These are phyloP conservation scores for Podarcis muralis DNA, from an alignment of 2,113 vertebrate genomes.

Conservation along the genomic window DNA sequence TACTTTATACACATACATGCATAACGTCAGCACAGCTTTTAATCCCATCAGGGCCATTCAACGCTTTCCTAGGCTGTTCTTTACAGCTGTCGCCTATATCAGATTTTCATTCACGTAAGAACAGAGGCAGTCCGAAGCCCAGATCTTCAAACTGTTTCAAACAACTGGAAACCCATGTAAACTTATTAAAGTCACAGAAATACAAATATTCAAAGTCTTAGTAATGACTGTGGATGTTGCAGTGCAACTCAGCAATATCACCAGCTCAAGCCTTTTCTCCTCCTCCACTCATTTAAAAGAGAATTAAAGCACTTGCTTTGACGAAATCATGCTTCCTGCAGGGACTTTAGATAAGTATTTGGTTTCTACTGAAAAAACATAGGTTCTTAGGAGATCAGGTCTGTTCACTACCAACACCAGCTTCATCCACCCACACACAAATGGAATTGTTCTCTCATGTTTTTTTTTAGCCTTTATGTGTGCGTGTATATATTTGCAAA, in stretches of 20 bases:
- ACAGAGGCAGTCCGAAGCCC: neutral
- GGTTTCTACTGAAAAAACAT: neutral
- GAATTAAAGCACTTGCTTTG: neutral
- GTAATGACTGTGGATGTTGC: neutral
- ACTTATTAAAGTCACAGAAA: neutral
- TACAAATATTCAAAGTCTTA: neutral
- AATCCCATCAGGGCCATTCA: neutral
- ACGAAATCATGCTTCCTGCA: fast-evolving
- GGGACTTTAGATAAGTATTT: neutral
- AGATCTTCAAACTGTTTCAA: constrained; percentile 4
- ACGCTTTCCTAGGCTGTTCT: neutral
- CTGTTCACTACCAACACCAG: neutral
- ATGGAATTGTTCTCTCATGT: neutral
- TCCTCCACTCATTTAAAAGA: neutral
- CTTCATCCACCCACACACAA: neutral
- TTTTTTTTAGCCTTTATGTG: neutral
- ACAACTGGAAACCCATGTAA: neutral
- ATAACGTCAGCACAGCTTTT: neutral
- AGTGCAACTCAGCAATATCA: neutral
- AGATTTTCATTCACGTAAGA: neutral
- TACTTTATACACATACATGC: fast-evolving
- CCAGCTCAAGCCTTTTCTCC: neutral
- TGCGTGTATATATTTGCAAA: constrained; percentile 1
- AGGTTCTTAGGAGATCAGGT: neutral
- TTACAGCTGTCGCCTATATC: neutral